Evolutionary conservation across 1,140 invertebrate genomes (phyloP).

Genomic region (Hypothenemus hampei): DNA sequence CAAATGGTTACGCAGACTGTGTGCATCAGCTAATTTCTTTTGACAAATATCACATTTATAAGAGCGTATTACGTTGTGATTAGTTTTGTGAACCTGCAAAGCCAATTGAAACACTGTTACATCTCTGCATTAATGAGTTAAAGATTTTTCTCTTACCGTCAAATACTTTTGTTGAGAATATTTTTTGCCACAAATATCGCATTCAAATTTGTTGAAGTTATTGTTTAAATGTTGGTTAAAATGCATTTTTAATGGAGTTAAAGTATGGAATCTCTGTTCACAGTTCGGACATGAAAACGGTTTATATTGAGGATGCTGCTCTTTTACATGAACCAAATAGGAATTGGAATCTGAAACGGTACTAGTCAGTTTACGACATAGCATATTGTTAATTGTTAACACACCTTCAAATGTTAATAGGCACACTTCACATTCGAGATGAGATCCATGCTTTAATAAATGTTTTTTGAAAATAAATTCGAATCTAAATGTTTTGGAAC

Average conservation of each 20-base stretch:
- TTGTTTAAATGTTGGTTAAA: constrained; percentile 39
- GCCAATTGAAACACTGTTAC: too few relatives aligned
- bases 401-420: constrained; percentile 33
- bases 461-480: constrained; percentile 30
- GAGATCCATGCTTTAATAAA: constrained; percentile 34
- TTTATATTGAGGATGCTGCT: constrained; percentile 38
- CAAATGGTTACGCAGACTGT: constrained; percentile 51
- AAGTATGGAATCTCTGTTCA: constrained; percentile 39
- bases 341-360: constrained; percentile 1
- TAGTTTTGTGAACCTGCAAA: constrained; percentile 57
- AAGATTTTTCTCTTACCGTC: neutral
- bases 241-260: constrained; percentile 41
- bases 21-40: constrained; percentile 40
- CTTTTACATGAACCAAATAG: neutral
- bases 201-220: constrained; percentile 42
- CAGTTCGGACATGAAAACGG: constrained; percentile 42
- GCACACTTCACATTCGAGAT: constrained; percentile 33
- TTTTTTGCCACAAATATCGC: constrained; percentile 41
- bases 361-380: neutral
- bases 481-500: constrained; percentile 32
- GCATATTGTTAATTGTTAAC: constrained; percentile 7
- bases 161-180: constrained; percentile 34
- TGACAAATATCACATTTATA: constrained; percentile 51
- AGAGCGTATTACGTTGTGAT: constrained; percentile 64
- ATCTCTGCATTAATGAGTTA: neutral